phyloP scores from a whole-genome alignment of 2,888 invertebrate species.

The Sarcophaga variegata region DNA sequence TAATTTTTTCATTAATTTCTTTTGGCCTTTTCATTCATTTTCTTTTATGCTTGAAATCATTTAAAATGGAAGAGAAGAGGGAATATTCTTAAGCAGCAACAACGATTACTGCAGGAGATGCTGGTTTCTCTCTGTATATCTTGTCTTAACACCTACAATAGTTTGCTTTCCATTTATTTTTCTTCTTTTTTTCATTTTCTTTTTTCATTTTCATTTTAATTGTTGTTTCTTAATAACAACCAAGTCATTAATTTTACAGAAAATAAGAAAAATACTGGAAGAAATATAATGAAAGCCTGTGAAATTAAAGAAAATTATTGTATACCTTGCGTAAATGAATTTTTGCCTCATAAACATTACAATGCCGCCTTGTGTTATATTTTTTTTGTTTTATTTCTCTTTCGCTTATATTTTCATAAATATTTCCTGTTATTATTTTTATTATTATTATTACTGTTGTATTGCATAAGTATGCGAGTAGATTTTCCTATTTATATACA shows the following conservation, averaged over 20 bases:
- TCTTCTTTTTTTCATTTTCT: no score
- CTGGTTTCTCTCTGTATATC: neutral
- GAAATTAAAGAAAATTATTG: constrained; percentile 37
- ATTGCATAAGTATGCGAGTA: constrained; percentile 5
- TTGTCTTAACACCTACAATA: constrained; percentile 23
- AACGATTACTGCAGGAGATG: neutral
- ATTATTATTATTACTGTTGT: constrained; percentile 45
- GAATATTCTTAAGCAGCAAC: neutral
- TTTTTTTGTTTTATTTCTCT: constrained; percentile 46
- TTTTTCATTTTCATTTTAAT: neutral
- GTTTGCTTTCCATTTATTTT: constrained; percentile 26
- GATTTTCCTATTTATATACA: neutral
- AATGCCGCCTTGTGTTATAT: constrained; percentile 33
- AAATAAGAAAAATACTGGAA: neutral
- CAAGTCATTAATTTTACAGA: constrained; percentile 54
- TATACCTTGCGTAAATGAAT: constrained; percentile 33
- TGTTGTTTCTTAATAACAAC: constrained; percentile 25
- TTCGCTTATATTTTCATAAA: constrained; percentile 56
- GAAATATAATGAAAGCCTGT: neutral
- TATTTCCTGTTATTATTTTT: constrained; percentile 44
- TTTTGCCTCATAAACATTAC: constrained; percentile 50
- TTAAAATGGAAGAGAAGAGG: no score
- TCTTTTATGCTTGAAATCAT: neutral
- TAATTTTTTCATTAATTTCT: constrained; percentile 53
- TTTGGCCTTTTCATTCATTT: constrained; percentile 32